Base-by-base conservation (phyloP, 2,113 vertebrate species). In the Pseudopodoces humilis region DNA sequence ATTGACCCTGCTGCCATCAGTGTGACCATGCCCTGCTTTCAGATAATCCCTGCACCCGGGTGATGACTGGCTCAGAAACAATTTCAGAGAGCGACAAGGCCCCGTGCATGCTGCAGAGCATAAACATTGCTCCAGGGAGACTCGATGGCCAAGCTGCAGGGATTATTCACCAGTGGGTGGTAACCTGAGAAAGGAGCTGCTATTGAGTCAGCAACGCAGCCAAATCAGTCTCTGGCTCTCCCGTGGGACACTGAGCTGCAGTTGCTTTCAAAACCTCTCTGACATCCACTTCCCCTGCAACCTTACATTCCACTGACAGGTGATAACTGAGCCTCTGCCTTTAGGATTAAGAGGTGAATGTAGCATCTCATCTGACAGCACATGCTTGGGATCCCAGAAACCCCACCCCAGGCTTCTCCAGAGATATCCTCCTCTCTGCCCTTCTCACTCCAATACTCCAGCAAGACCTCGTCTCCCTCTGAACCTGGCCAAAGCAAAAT, bases 271-370 rank as follows among this genome's bases (percentile, higher is more conserved):
- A 37, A 47, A 35, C 31, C 86, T 90, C 88, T 63, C 71, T 86
- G 88, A 62, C 90, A 75, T 59, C 76, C 72, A 10, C 76, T 68
- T 77, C 71, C 63, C 69, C 64, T 70, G 28, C 68, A 78, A 9
- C 3, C 8, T 23, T 4, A 20, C 92, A 35, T 90, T 94, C 79
- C 90, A 24, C 21, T 70, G 71, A 13, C 55, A 93, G 78, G 69
- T 86, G 71, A 67, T 15, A 70, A 28, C 79, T n/a, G 55, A 88
- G 60, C 82, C 71, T 69, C 68, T 23, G 2, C 27, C 12, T 41
- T 60, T 19, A 44, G 92, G 76, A 83, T 77, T 94, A 93, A 86
- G 92, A n/a, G 74, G 77, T 43, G 56, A 83, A 90, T 81, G 79
- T 30, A 17, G 71, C 39, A 39, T 88, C 92, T 93, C 85, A 75